A percentile compares a stretch with the other conserved stretches of the same genome.
Evolutionary conservation across 1,140 invertebrate species (phyloP).

Genomic region (Medauroidea extradentata): DNA sequence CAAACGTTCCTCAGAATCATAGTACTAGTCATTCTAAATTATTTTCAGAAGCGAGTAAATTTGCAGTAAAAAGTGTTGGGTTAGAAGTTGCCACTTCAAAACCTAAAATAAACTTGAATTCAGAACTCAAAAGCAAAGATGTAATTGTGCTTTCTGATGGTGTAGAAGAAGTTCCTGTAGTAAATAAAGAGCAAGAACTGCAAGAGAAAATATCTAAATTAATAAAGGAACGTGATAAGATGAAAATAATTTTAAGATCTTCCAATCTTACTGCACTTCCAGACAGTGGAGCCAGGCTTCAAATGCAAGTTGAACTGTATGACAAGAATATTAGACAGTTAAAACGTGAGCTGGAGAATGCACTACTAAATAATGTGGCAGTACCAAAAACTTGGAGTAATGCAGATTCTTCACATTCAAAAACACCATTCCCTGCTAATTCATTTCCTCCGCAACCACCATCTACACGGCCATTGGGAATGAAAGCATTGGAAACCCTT

Average conservation of each 20-base stretch:
- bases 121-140: too few relatives aligned
- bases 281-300: not conserved
- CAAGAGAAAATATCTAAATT: too few relatives aligned
- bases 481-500: constrained; percentile 53
- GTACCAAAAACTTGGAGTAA: not conserved
- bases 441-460: not conserved
- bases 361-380: not conserved
- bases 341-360: not conserved
- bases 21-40: too few relatives aligned
- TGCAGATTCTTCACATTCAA: not conserved
- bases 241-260: not conserved
- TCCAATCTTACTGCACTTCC: not conserved
- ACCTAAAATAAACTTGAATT: too few relatives aligned
- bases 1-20: too few relatives aligned
- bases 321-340: not conserved
- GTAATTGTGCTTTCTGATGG: too few relatives aligned
- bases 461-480: not conserved
- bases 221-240: too few relatives aligned
- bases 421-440: not conserved
- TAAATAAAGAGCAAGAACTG: too few relatives aligned
- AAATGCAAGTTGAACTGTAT: not conserved
- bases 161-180: too few relatives aligned
- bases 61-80: too few relatives aligned
- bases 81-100: too few relatives aligned
- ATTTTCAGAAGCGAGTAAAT: too few relatives aligned